phyloP scores from a whole-genome alignment of 2,888 invertebrate genomes.

The Acleris literana region DNA sequence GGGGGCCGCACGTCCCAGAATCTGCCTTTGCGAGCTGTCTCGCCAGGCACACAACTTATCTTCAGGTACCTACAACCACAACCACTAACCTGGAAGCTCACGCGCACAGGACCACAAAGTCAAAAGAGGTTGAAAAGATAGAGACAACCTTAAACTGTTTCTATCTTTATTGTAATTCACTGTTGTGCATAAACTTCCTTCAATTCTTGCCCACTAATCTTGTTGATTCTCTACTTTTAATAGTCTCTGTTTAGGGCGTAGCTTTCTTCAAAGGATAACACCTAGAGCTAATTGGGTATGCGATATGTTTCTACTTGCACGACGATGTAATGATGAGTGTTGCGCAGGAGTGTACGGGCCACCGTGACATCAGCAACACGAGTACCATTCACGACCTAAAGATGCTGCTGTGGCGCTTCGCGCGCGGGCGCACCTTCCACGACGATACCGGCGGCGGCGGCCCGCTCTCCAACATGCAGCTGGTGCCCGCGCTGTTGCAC shows the following conservation, averaged over 20 bases:
- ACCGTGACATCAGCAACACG: conserved; percentile 90
- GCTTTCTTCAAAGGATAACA: too few species aligned
- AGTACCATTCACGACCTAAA: conserved; percentile 97
- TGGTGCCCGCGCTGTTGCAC: conserved; percentile 96
- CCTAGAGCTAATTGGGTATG: too few species aligned
- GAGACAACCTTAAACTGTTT: too few species aligned
- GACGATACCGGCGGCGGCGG: conserved; percentile 99
- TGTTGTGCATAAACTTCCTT: too few species aligned
- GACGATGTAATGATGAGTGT: too few species aligned
- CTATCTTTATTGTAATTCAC: too few species aligned
- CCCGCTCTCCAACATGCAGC: conserved; percentile 98
- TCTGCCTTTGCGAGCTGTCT: conserved; percentile 96
- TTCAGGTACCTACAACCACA: conserved; percentile 80
- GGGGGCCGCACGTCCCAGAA: conserved; percentile 97
- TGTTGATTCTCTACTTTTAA: too few species aligned
- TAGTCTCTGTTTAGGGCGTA: too few species aligned
- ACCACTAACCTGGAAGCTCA: not conserved
- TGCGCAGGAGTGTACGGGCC: conserved; percentile 86
- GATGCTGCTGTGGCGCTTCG: conserved; percentile 93
- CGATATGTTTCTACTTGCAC: too few species aligned
- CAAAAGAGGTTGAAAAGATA: too few species aligned
- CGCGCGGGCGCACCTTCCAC: conserved; percentile 97
- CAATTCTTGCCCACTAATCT: too few species aligned
- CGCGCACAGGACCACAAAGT: too few species aligned
- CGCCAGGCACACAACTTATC: conserved; percentile 94